Evolutionary conservation across 2,797 vertebrate species (phyloP), one percentile per base, ranked within the genome.

Genomic region (Sebastes umbrosus): DNA sequence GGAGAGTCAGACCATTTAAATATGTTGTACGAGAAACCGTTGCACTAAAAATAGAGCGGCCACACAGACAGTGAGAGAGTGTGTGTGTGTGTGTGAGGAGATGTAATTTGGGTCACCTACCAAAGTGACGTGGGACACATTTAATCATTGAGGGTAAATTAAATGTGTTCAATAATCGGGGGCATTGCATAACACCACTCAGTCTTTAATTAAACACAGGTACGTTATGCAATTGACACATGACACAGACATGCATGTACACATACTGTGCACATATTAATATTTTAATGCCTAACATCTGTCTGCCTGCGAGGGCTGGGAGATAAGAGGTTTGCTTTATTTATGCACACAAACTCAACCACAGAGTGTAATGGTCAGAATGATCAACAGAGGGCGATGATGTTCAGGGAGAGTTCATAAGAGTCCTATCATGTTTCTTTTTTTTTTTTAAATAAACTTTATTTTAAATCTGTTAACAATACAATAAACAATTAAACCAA

Each of bases 131-230:
- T 75, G 80, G 87, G 87, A 89, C 87, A 77, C 79, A 87, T 92
- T 91, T 91, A 92, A 94, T 93, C 87, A 91, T 64, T 86, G 73
- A 75, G 84, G 75, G 76, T 84, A 74, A 87, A 90, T 91, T 66
- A 78, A 86, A 86, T 73, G 87, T 83, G 88, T 90, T 93, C 90
- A 87, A 89, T 92, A 86, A 92, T 80, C 82, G 14, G 87, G 84
- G 84, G n/a, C 82, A 25, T 93, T 92, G 79, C 77, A 13, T 87
- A 93, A 94, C 76, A 54, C 32, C 32, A 43, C 64, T 13, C 71
- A 32, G 94, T 93, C 32, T 82, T 90, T 88, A 84, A 90, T 91
- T 81, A 88, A 88, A 82, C 68, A 63, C 82, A 92, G 84, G 85
- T 88, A 65, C 69, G 55, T 90, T 89, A 88, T 83, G 87, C 73